Base-by-base conservation (phyloP, 1,140 invertebrate genomes). In the Apocrypta bakeri region DNA sequence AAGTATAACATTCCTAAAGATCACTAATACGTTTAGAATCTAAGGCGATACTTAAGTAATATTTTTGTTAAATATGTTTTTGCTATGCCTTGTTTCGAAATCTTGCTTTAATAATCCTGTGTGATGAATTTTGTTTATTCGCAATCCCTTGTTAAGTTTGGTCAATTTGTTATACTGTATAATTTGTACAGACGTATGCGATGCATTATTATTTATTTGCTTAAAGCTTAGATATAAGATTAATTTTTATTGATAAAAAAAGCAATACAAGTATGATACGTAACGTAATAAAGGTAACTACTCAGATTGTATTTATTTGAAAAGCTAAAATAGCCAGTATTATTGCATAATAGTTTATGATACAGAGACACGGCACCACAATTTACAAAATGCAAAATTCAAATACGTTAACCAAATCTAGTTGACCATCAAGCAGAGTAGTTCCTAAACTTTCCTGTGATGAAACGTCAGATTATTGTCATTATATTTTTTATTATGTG, bases 241-340 rank as follows among this genome's bases (percentile, higher is more conserved):
- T 37, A 42, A 74, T 17, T 66, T 66, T 40, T 78, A 78, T 68
- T 78, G 27, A n/a, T 33, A 75, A 68, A 42, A 12, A 42, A 82
- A 82, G 73, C 64, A 82, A 82, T 82, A 75, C 8, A 29, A 75
- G 31, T 75, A 69, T 78, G 29, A 77, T 77, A 77, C 21, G 1
- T 31, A 73, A 21, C n/a, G 27, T 81, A 73, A 33, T 63, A 74
- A 24, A 75, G 31, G 72, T 48, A 71, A 37, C 64, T 82, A 71
- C 29, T 77, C 9, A 31, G 48, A 69, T 33, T 69, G 24, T 56
- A 76, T 33, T 69, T 76, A 27, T 7, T 81, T 82, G 0, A 69
- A 75, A 68, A 63, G 24, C 7, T 0, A 75, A 48, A 21, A 68
- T 29, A 6, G 48, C 56, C 63, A 76, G 63, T 82, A 75, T 81